Base-by-base conservation (phyloP, 2,888 invertebrate species). In the Chaetoderma sp. region DNA sequence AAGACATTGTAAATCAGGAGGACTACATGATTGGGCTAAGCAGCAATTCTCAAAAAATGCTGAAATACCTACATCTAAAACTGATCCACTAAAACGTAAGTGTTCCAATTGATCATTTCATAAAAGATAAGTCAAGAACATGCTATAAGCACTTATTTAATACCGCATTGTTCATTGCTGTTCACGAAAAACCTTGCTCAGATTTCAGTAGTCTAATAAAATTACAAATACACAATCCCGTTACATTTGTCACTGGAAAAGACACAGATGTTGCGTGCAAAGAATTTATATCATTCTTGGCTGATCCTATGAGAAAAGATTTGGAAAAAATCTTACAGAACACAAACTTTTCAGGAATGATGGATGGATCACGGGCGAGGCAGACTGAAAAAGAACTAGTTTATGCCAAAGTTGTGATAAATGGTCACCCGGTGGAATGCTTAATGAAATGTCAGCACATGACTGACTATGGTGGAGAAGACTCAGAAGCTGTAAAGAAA, bases 361-460 rank as follows among this genome's bases (percentile, higher is more conserved):
- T 58, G 44, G 58, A 58, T 44, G 58, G 58, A 8, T 45, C 58
- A 21, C 58, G 45, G 30, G 45, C 58, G 23, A 42, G 58, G 27
- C 42, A 58, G 27, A 45, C 58, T 42, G 58, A 58, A 44, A 58
- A 58, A 33, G 58, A 44, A 44, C 28, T 58, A 25, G 57, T 57
- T 18, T 58, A 32, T 58, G 28, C n/a, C 4, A 58, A 58, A 58
- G 27, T 58, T 13, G 58, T 58, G 16, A 45, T 58, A 8, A 39
- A 44, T 42, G 58, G 58, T 10, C 13, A 10, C 5, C 58, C 42
- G 5, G 44, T 42, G 21, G 58, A 58, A 58, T 21, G 42, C 6
- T 27, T 58, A 16, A 25, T 58, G 18, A 18, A 27, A 33, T 58
- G 58, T 1, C 58, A 58, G 21, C 42, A 45, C 21, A 27, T 57